Conservation (phyloP, 2,888 invertebrate genomes). For the Lochmaea capreae region DNA sequence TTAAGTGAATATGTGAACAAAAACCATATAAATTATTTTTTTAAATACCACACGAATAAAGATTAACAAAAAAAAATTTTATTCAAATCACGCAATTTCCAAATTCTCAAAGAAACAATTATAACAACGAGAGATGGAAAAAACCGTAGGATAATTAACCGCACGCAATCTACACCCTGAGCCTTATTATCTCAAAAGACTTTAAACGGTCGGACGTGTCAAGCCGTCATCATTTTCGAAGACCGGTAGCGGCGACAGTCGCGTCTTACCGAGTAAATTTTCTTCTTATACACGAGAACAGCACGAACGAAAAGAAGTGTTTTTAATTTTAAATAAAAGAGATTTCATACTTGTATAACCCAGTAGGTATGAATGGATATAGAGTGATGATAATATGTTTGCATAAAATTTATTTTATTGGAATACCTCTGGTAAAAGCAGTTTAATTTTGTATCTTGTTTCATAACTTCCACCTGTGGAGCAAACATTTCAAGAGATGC, state of each 20-base stretch:
- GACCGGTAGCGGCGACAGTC: neutral
- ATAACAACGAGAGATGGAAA: neutral
- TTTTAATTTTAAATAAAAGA: neutral
- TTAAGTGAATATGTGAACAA: too few relatives aligned
- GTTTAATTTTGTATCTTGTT: neutral
- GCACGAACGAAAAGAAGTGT: neutral
- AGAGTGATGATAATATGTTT: neutral
- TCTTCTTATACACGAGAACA: neutral
- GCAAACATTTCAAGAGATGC: neutral
- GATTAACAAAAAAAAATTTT: neutral
- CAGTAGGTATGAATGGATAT: neutral
- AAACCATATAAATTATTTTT: too few relatives aligned
- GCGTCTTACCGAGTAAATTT: neutral
- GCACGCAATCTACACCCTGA: neutral
- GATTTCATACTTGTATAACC: neutral
- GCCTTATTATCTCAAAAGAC: neutral
- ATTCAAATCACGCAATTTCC: neutral
- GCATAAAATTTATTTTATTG: neutral
- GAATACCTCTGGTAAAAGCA: neutral
- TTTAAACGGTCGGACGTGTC: slow-evolving; percentile 13
- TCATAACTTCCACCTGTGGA: neutral
- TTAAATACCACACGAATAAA: too few relatives aligned
- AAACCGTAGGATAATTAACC: neutral
- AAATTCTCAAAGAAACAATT: neutral
- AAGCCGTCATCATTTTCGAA: slow-evolving; percentile 7